Conservation (phyloP, 92 coral and sea anemone genomes). For the Palythoa caribaeorum region DNA sequence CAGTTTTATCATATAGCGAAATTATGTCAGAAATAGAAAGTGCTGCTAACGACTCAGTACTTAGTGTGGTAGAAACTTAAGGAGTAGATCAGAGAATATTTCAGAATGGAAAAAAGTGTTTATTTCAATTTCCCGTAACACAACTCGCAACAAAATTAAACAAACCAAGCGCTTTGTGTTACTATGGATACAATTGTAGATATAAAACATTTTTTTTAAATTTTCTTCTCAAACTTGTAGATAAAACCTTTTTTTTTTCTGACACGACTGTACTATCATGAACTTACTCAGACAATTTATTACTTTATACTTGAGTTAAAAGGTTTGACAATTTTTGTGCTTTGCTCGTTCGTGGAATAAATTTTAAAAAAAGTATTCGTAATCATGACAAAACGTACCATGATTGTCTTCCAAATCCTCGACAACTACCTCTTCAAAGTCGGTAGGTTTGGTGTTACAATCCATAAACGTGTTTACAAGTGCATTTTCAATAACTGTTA, state of each 20-base stretch:
- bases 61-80: too few relatives aligned
- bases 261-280: neutral
- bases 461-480: neutral
- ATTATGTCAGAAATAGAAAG: too few relatives aligned
- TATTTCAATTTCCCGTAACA: neutral
- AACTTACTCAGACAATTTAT: too few relatives aligned
- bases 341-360: neutral
- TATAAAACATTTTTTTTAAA: too few relatives aligned
- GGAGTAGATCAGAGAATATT: too few relatives aligned
- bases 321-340: neutral
- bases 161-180: neutral
- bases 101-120: too few relatives aligned
- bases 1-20: too few relatives aligned
- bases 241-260: too few relatives aligned
- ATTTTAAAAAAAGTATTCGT: neutral
- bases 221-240: neutral
- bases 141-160: neutral
- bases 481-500: neutral
- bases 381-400: neutral
- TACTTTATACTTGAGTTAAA: neutral
- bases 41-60: too few relatives aligned
- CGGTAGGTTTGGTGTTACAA: neutral
- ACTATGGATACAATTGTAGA: neutral
- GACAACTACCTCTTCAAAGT: neutral
- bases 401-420: neutral